A percentile compares a stretch with the other conserved stretches of the same genome.
phyloP scores from a whole-genome alignment of 2,113 vertebrate genomes.

The Todiramphus chloris region DNA sequence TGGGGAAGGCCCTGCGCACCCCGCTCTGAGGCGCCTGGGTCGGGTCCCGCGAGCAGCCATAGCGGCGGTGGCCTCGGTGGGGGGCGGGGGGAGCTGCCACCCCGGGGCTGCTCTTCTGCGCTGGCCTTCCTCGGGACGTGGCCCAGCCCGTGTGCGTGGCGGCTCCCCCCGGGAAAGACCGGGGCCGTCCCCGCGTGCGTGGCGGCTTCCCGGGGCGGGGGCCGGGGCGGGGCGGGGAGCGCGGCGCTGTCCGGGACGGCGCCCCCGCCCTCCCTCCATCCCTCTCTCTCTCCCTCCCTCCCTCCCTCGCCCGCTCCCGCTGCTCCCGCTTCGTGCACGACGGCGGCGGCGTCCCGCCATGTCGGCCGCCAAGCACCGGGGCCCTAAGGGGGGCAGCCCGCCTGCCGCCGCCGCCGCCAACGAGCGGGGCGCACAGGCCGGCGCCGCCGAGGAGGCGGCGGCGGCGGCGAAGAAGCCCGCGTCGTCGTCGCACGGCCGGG shows the following conservation, averaged over 20 bases:
- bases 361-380: not conserved
- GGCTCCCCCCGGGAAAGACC: not conserved
- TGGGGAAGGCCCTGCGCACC: accelerated
- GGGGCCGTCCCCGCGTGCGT: not conserved
- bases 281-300: too few species aligned
- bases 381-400: constrained; percentile 33
- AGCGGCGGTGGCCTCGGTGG: too few species aligned
- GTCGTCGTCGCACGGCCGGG: constrained; percentile 31
- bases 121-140: not conserved
- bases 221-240: not conserved
- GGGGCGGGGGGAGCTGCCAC: accelerated
- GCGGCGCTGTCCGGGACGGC: constrained; percentile 38
- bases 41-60: not conserved
- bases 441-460: constrained; percentile 55
- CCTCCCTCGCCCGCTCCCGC: not conserved
- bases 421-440: constrained; percentile 68
- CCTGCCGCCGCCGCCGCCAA: constrained; percentile 66
- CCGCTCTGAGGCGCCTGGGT: not conserved
- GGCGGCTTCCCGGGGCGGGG: not conserved
- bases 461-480: constrained; percentile 68
- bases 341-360: not conserved
- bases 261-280: constrained; percentile 48
- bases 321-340: not conserved
- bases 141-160: not conserved
- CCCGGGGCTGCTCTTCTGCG: too few species aligned